Evolutionary conservation across 2,888 invertebrate species (phyloP).

Genomic region (Himalopsyche anomala): DNA sequence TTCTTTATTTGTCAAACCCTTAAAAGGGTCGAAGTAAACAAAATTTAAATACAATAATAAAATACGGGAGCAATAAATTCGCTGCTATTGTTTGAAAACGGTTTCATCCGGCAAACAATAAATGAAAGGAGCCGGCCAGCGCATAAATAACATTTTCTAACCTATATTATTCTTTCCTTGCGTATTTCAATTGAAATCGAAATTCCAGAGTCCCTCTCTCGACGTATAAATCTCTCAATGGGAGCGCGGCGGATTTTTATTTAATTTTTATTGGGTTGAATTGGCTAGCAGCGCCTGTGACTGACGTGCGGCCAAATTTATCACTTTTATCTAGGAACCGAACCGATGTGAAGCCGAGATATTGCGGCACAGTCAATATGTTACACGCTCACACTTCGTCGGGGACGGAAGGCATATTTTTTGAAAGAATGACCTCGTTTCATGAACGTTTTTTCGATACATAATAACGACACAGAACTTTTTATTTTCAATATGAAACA

Average conservation of each 20-base stretch:
- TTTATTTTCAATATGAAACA: no score
- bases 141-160: constrained; percentile 25
- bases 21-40: not conserved
- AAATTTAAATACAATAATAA: constrained; percentile 29
- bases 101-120: not conserved
- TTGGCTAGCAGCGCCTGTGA: constrained; percentile 34
- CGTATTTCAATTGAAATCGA: constrained; percentile 34
- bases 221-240: constrained; percentile 11
- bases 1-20: constrained; percentile 12
- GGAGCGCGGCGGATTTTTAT: constrained; percentile 12
- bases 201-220: not conserved
- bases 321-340: constrained; percentile 30
- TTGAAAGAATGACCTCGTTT: not conserved
- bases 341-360: not conserved
- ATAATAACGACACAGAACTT: no score
- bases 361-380: constrained; percentile 19
- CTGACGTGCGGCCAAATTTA: constrained; percentile 26
- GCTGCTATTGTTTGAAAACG: not conserved
- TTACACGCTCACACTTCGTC: constrained; percentile 6
- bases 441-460: no score
- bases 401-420: not conserved
- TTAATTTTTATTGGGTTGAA: constrained; percentile 34
- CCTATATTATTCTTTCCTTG: constrained; percentile 5
- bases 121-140: constrained; percentile 1
- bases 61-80: not conserved